Evolutionary conservation across 2,113 vertebrate genomes (phyloP).

Genomic region (Xyliphius kryptos): DNA sequence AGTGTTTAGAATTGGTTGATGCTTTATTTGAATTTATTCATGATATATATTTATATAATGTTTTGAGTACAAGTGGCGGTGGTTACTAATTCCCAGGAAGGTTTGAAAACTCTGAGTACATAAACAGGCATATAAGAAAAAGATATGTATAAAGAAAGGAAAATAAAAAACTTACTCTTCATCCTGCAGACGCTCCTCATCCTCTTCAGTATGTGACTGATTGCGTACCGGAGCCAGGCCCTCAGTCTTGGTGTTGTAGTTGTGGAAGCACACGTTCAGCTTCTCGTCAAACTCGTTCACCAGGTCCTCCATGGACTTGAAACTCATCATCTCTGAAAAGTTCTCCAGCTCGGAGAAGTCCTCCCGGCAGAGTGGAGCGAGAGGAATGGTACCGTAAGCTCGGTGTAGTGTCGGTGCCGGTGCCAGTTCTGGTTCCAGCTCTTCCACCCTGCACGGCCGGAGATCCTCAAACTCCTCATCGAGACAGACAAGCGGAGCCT

Average conservation of each 20-base stretch:
- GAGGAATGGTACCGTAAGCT: constrained; percentile 59
- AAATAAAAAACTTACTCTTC: constrained; percentile 81
- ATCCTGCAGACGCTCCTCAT: constrained; percentile 81
- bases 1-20: too few relatives aligned
- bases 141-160: too few relatives aligned
- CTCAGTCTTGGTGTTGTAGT: constrained; percentile 90
- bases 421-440: constrained; percentile 62
- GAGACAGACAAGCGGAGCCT: constrained; percentile 85
- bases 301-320: constrained; percentile 94
- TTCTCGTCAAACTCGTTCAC: constrained; percentile 93
- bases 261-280: constrained; percentile 89
- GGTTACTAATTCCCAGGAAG: too few relatives aligned
- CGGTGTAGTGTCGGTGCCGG: too few relatives aligned
- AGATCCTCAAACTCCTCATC: constrained; percentile 91
- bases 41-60: too few relatives aligned
- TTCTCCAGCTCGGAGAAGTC: constrained; percentile 90
- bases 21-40: too few relatives aligned
- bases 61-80: too few relatives aligned
- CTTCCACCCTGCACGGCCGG: constrained; percentile 69
- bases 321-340: constrained; percentile 93
- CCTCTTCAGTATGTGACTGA: constrained; percentile 76
- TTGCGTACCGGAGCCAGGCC: constrained; percentile 81
- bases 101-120: too few relatives aligned
- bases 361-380: constrained; percentile 70
- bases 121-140: too few relatives aligned